Evolutionary conservation across 2,113 vertebrate species (phyloP).

Genomic region (Myotis lucifugus): DNA sequence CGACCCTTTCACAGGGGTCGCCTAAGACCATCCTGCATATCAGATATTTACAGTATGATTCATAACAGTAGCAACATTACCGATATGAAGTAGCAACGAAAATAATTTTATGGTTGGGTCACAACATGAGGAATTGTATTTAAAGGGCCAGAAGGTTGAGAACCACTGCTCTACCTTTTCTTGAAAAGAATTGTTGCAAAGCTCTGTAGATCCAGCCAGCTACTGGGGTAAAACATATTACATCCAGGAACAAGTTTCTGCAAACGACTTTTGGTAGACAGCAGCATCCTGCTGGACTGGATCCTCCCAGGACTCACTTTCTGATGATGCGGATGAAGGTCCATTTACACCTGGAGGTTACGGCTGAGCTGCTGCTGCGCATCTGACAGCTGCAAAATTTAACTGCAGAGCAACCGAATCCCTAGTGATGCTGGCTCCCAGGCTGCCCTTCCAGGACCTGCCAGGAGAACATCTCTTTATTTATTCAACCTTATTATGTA

Average conservation of each 20-base stretch:
- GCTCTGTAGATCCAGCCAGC: background rate
- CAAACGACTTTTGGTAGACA: background rate
- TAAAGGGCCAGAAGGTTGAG: too few species aligned
- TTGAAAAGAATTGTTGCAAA: background rate
- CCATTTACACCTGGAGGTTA: slow-evolving; percentile 64
- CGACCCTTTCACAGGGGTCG: too few species aligned
- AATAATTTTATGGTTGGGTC: too few species aligned
- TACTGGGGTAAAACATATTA: background rate
- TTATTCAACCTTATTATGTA: slow-evolving; percentile 57
- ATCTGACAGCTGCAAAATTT: slow-evolving; percentile 43
- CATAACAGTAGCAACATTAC: too few species aligned
- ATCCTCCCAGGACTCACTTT: slow-evolving; percentile 26
- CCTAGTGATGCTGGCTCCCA: background rate
- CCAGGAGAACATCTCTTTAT: slow-evolving; percentile 31
- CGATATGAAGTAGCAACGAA: too few species aligned
- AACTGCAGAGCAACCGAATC: slow-evolving; percentile 56
- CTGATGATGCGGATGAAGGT: slow-evolving; percentile 29
- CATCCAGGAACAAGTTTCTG: background rate
- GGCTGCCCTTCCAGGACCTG: slow-evolving; percentile 52
- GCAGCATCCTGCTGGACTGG: background rate
- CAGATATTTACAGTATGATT: too few species aligned
- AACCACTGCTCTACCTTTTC: background rate
- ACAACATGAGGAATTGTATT: too few species aligned
- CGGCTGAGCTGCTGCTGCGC: background rate
- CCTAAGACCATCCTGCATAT: too few species aligned